A percentile compares a stretch with the other conserved stretches of the same genome.
Conservation (phyloP, 2,888 invertebrate species). For the Agriopis aurantiaria region DNA sequence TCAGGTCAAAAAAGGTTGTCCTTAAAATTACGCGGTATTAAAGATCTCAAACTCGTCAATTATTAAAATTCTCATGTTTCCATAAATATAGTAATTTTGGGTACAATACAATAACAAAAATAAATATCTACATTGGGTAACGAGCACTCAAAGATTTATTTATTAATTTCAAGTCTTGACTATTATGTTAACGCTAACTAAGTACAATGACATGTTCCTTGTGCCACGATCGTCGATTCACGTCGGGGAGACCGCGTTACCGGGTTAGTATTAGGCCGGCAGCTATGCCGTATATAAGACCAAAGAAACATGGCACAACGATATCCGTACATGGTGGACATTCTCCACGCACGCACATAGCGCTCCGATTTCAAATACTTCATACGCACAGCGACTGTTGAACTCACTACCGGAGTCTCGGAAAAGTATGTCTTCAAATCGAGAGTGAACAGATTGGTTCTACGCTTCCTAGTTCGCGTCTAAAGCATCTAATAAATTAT, state of each 20-base stretch:
- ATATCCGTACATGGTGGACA: no score
- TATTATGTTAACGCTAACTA: conserved; percentile 80
- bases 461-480: no score
- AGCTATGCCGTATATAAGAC: conserved; percentile 47
- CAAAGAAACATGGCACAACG: conserved; percentile 25
- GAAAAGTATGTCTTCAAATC: no score
- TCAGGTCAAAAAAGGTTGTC: conserved; percentile 43
- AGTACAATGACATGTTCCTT: conserved; percentile 77
- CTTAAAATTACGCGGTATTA: conserved; percentile 46
- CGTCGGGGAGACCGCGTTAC: conserved; percentile 16
- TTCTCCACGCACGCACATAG: no score
- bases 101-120: conserved; percentile 85
- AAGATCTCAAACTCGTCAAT: conserved; percentile 51
- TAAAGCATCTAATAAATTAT: no score
- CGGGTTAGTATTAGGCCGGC: conserved; percentile 47
- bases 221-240: conserved; percentile 38
- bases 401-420: no score
- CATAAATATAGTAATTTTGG: conserved; percentile 82
- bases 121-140: conserved; percentile 86
- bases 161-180: conserved; percentile 78
- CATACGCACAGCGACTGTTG: no score
- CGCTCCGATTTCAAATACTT: no score
- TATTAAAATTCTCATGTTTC: conserved; percentile 67
- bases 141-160: conserved; percentile 72
- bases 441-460: no score